A percentile compares a stretch with the other conserved stretches of the same genome.
phyloP scores from a whole-genome alignment of 2,888 invertebrate species.

The Monochamus alternatus region DNA sequence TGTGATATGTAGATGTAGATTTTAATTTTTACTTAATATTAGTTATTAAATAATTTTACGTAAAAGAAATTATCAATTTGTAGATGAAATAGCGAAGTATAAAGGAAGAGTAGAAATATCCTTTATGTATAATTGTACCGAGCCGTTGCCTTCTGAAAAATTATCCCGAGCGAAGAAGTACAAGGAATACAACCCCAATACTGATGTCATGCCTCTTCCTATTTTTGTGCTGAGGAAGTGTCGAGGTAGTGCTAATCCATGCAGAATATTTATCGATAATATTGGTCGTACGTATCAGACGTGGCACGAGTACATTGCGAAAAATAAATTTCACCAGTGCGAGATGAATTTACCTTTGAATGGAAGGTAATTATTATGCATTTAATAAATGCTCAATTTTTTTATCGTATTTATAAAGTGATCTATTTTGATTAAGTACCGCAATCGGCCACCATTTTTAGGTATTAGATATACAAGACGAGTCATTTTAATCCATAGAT shows the following conservation, averaged over 20 bases:
- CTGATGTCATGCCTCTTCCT: slow-evolving; percentile 63
- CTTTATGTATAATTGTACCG: slow-evolving; percentile 61
- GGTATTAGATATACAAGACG: no score
- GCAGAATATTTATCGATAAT: slow-evolving; percentile 61
- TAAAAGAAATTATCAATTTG: slow-evolving; percentile 26
- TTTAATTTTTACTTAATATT: no score
- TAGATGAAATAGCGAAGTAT: slow-evolving; percentile 58
- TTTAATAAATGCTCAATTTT: no score
- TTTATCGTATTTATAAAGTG: no score
- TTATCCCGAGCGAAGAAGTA: slow-evolving; percentile 58
- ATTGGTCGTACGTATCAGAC: slow-evolving; percentile 72
- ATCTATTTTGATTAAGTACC: no score
- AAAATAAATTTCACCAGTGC: slow-evolving; percentile 74
- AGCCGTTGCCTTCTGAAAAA: slow-evolving; percentile 63
- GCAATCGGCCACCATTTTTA: no score
- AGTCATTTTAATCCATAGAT: no score
- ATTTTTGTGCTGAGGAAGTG: slow-evolving; percentile 67
- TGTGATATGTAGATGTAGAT: not conserved
- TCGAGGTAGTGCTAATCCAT: slow-evolving; percentile 56
- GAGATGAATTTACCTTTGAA: slow-evolving; percentile 73
- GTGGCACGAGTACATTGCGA: slow-evolving; percentile 73
- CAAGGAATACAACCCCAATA: slow-evolving; percentile 62
- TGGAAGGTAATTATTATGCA: slow-evolving; percentile 64
- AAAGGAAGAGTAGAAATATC: slow-evolving; percentile 59
- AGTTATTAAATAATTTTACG: no score